Base-by-base conservation (phyloP, 1,140 invertebrate genomes). In the Ruditapes philippinarum region DNA sequence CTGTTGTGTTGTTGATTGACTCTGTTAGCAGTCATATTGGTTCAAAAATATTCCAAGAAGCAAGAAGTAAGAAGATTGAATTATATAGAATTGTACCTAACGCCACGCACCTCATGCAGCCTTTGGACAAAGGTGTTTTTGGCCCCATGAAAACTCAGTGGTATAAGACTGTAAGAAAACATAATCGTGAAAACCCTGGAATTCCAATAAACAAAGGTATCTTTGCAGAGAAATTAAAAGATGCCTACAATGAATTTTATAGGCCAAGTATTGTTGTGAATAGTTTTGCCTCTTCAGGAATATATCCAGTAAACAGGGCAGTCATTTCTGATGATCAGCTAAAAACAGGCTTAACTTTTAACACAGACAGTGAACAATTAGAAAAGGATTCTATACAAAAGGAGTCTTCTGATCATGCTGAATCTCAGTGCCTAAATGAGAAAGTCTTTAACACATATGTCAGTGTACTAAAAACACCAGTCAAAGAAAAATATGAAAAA, bases 51-150 rank as follows among this genome's bases (percentile, higher is more conserved):
- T 78, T 89, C 68, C 19, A 22, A 25, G 51, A 49, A 25, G 85
- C 68, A 7, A 19, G 14, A 36, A 11, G 60, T n/a, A 84, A 85
- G 12, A 74, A 79, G 22, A 91, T 84, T 70, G 90, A 89, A 60
- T 42, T 85, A 49, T 89, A 91, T 40, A 79, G 80, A 79, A 65
- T 91, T 54, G 60, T 79, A 28, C 57, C 70, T 19, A 89, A 91
- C 80, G 90, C 49, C 19, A 91, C 73, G 2, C 74, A 89, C 45
- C 42, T 91, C 2, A 88, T 84, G 87, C 90, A 91, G 42, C 80
- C 78, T 5, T 28, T 82, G 1, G 84, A 90, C 51, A 88, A 82
- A 38, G 84, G 84, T 1, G 70, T 74, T 11, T 89, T 89, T 70
- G 85, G 79, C 0, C 90, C 70, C 36, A n/a, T 89, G n/a, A 84